Evolutionary conservation across 2,113 vertebrate genomes (phyloP).

Genomic region (Oriolus oriolus): DNA sequence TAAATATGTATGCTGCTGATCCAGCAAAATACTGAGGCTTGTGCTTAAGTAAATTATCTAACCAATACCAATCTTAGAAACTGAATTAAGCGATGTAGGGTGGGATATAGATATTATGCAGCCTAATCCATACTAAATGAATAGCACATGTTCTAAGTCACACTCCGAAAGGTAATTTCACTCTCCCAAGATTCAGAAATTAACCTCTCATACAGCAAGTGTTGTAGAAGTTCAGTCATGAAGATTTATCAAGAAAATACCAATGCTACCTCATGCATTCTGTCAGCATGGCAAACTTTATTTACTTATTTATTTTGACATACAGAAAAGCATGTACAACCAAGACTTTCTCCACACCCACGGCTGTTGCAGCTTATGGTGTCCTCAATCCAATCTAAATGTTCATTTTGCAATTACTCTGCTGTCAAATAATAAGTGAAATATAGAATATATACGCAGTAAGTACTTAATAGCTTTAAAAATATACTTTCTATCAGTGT

Average conservation of each 20-base stretch:
- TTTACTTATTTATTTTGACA: constrained; percentile 2
- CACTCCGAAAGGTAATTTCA: background rate
- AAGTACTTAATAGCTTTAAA: constrained; percentile 60
- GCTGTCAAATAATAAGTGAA: constrained; percentile 51
- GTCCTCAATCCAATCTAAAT: constrained; percentile 35
- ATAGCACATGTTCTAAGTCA: background rate
- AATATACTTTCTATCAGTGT: constrained; percentile 24
- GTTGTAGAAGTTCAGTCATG: background rate
- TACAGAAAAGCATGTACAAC: background rate
- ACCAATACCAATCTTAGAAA: background rate
- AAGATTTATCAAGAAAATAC: background rate
- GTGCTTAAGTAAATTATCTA: background rate
- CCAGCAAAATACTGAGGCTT: background rate
- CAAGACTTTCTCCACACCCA: background rate
- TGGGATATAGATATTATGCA: background rate
- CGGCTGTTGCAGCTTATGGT: background rate
- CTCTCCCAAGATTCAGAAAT: background rate
- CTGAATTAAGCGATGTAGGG: background rate
- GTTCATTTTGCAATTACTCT: constrained; percentile 47
- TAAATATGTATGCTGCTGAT: background rate
- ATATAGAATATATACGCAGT: background rate
- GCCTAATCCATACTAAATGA: background rate
- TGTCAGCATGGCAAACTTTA: background rate
- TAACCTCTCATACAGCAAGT: background rate
- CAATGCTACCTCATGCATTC: background rate